Evolutionary conservation across 2,113 vertebrate genomes (phyloP), one percentile per base, ranked within the genome.

Genomic region (Athene noctua): DNA sequence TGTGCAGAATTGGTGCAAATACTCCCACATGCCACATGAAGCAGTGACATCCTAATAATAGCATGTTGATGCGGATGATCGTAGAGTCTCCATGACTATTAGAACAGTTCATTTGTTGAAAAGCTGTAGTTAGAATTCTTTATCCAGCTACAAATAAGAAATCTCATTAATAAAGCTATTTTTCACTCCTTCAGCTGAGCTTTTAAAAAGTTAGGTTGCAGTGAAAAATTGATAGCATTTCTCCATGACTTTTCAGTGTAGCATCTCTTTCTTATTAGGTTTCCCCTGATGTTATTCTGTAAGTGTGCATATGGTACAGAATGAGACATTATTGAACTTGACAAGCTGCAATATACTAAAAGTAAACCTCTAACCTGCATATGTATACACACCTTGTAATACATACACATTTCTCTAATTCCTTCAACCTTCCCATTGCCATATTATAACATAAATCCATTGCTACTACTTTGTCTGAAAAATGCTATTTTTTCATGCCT

Each of bases 61-160:
- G 17, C 16, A 61, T 27, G 80, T 25, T 36, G 25, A 52, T 46
- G 5, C 4, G 21, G 18, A 71, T 65, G 7, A 67, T 91, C 46
- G 51, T 80, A 17, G 27, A 49, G 54, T 61, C 19, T 68, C 74
- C 4, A 0, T 42, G 20, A 49, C 44, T 36, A 72, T 21, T 80
- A 63, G 42, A 91, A 74, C 13, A 59, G 49, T 46, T 73, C 9
- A 36, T 42, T 65, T 75, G 8, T 40, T 85, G 25, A 80, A 93
- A 92, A 90, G 9, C 15, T 82, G 16, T 65, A 49, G 13, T 89
- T 82, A 38, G 7, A 91, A 82, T 82, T 91, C 21, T 82, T 87
- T 80, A 67, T 91, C 89, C 27, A 58, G 13, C 13, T 46, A 40
- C 14, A 94, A 87, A 67, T 15, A 55, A 5, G 13, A 75, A 67